These are phyloP conservation scores for Tenthredo mesomela DNA, from an alignment of 2,888 invertebrate species.

Conservation along the genomic window DNA sequence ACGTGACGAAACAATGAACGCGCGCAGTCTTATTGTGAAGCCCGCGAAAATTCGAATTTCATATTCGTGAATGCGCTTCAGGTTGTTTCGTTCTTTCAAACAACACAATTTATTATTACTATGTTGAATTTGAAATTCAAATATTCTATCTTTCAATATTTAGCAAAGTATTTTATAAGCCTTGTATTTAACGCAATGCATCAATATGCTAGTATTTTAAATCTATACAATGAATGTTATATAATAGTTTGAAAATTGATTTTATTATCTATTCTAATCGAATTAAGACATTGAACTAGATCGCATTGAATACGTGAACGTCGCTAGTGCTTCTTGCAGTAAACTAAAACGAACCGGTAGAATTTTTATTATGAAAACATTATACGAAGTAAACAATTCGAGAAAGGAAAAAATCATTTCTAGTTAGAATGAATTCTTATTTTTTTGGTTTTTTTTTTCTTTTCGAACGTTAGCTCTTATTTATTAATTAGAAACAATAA, in stretches of 20 bases:
- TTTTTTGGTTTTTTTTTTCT: not conserved
- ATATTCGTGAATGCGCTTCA: not conserved
- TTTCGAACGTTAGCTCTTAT: not conserved
- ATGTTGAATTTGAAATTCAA: not conserved
- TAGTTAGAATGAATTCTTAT: too few relatives aligned
- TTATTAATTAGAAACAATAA: not conserved
- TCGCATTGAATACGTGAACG: too few relatives aligned
- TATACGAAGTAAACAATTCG: not conserved
- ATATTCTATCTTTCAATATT: not conserved
- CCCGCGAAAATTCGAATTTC: not conserved
- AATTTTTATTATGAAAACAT: not conserved
- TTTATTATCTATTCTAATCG: not conserved
- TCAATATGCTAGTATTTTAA: not conserved
- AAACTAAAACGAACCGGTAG: not conserved
- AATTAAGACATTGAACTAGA: slow-evolving; percentile 3
- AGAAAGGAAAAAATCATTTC: not conserved
- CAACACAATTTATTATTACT: too few relatives aligned
- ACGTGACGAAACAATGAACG: slow-evolving; percentile 1
- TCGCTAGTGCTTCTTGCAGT: not conserved
- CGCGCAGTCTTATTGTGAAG: not conserved
- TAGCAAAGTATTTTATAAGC: not conserved
- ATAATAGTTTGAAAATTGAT: not conserved
- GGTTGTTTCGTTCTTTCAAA: not conserved
- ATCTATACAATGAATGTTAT: not conserved
- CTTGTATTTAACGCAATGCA: not conserved